Conservation (phyloP, 2,113 vertebrate genomes). For the Nothocercus julius region DNA sequence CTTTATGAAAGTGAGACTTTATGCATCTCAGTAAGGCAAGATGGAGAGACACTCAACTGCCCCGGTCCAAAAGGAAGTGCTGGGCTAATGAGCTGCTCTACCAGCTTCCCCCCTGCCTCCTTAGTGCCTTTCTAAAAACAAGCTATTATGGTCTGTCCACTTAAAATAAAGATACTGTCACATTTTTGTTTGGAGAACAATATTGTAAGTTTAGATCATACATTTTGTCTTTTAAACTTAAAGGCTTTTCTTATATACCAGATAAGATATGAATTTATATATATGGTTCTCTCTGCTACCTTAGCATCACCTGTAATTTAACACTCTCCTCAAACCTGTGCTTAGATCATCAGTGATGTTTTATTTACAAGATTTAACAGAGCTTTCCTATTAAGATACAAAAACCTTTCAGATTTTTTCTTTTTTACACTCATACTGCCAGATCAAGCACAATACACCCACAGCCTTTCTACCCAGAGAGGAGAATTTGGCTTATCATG, state of each 20-base stretch:
- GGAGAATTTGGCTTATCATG: constrained; percentile 40
- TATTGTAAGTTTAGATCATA: neutral
- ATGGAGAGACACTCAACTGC: neutral
- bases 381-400: neutral
- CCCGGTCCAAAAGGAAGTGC: neutral
- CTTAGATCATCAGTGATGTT: neutral
- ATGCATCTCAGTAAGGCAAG: neutral
- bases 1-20: neutral
- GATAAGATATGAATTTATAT: neutral
- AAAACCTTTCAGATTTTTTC: neutral
- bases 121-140: neutral
- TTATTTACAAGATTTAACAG: neutral
- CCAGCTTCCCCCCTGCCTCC: neutral
- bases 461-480: constrained; percentile 28
- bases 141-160: neutral
- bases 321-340: neutral
- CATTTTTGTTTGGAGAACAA: neutral
- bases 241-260: neutral
- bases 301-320: neutral
- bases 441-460: constrained; percentile 31
- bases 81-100: neutral
- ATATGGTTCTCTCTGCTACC: neutral
- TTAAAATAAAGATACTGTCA: neutral
- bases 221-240: neutral
- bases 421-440: neutral